Percentiles rank a stretch among this genome's conserved stretches.
Conservation (phyloP, 2,113 vertebrate genomes). For the Cochlearius cochlearius region DNA sequence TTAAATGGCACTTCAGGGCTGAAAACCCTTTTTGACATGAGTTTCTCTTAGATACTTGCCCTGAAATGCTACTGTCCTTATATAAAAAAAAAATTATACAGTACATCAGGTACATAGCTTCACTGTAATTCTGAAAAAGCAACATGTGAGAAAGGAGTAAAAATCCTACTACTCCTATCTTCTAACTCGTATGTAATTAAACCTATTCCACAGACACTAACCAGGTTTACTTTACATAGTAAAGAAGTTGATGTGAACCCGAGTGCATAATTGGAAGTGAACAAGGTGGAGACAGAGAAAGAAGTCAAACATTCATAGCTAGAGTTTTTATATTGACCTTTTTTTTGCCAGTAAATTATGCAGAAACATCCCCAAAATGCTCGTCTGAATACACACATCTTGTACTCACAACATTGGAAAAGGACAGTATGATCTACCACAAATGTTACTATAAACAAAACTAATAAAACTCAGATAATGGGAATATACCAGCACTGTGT, state of each 20-base stretch:
- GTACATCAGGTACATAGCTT: background rate
- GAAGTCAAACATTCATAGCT: background rate
- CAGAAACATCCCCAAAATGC: background rate
- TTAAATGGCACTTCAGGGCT: background rate
- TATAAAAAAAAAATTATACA: background rate
- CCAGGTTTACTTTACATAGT: background rate
- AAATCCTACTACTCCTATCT: no score
- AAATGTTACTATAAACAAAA: background rate
- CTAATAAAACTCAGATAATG: background rate
- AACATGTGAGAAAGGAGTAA: background rate
- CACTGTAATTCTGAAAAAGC: background rate
- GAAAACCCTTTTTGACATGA: background rate
- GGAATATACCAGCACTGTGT: background rate
- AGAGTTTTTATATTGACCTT: background rate
- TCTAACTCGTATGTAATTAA: background rate
- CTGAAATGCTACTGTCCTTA: background rate
- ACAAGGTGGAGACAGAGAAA: background rate
- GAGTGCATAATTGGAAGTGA: background rate
- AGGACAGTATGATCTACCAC: background rate
- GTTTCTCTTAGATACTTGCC: background rate
- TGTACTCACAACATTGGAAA: background rate
- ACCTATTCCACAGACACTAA: background rate
- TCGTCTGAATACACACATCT: background rate
- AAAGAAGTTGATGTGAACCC: background rate
- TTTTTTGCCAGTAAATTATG: background rate